Conservation (phyloP, 2,113 vertebrate species). For the Antigone vipio region DNA sequence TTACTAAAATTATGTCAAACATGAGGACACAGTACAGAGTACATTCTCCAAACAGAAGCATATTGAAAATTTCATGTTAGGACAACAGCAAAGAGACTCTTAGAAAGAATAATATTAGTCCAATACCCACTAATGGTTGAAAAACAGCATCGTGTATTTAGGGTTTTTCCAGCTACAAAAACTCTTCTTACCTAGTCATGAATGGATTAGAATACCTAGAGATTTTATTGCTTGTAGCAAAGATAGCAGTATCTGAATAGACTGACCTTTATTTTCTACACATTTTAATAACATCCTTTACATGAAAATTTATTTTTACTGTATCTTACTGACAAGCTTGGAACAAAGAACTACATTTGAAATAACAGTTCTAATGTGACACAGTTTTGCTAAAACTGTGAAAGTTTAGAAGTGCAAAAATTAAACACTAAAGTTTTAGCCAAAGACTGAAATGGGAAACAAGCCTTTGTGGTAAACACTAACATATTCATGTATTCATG, state of each 20-base stretch:
- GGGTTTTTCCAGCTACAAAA: not conserved
- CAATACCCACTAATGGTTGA: not conserved
- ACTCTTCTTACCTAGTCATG: not conserved
- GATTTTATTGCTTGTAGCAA: not conserved
- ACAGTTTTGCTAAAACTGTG: not conserved
- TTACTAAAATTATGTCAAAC: not conserved
- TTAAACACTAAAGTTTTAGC: not conserved
- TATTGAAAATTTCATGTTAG: not conserved
- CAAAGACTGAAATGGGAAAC: not conserved
- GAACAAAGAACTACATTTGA: not conserved
- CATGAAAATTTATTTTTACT: not conserved
- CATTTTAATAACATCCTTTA: not conserved
- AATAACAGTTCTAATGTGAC: not conserved
- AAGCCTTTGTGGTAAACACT: not conserved
- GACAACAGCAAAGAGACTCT: not conserved
- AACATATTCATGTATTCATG: not conserved
- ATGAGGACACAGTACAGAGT: not conserved
- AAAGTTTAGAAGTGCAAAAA: not conserved
- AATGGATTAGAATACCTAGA: not conserved
- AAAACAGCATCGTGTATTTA: not conserved
- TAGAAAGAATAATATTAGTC: not conserved
- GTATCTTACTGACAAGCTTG: not conserved
- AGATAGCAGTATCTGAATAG: not conserved
- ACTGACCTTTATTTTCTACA: not conserved
- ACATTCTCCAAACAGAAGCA: not conserved